These are phyloP conservation scores for Seladonia tumulorum DNA, from an alignment of 2,888 invertebrate species.

Conservation along the genomic window DNA sequence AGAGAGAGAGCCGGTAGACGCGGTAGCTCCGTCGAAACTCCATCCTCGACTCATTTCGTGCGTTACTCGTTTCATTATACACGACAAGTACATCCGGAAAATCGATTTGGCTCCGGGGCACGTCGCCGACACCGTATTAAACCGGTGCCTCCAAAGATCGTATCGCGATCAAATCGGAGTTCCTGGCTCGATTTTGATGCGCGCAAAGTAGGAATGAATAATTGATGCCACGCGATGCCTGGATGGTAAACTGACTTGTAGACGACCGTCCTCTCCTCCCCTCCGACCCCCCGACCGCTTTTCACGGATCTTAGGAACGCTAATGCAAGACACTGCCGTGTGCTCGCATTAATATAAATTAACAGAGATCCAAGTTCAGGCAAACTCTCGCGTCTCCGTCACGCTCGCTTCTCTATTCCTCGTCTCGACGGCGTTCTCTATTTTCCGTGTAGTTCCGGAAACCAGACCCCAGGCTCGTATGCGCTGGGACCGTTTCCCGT, in stretches of 20 bases:
- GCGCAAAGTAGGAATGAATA: conserved; percentile 72
- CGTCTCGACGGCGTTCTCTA: conserved; percentile 5
- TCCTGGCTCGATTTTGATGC: conserved; percentile 60
- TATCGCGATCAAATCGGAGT: conserved; percentile 59
- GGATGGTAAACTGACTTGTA: conserved; percentile 53
- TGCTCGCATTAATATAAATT: conserved; percentile 77
- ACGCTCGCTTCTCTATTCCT: neutral
- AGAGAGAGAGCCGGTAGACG: too few species aligned
- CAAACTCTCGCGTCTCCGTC: conserved; percentile 38
- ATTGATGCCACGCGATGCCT: conserved; percentile 66
- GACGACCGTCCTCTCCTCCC: conserved; percentile 23
- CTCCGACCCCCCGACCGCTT: conserved; percentile 20
- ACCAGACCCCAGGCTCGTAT: neutral
- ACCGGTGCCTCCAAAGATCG: conserved; percentile 46
- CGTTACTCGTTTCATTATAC: conserved; percentile 55
- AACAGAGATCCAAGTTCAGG: conserved; percentile 66
- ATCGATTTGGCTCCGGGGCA: conserved; percentile 46
- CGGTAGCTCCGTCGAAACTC: neutral
- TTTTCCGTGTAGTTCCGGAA: conserved; percentile 34
- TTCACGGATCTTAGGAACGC: conserved; percentile 57
- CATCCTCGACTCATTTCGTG: conserved; percentile 34
- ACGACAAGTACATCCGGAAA: conserved; percentile 39
- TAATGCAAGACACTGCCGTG: conserved; percentile 65
- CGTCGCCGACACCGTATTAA: conserved; percentile 35
- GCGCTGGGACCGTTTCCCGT: neutral